Base-by-base conservation (phyloP, 2,888 invertebrate genomes). In the Antheraea yamamai region DNA sequence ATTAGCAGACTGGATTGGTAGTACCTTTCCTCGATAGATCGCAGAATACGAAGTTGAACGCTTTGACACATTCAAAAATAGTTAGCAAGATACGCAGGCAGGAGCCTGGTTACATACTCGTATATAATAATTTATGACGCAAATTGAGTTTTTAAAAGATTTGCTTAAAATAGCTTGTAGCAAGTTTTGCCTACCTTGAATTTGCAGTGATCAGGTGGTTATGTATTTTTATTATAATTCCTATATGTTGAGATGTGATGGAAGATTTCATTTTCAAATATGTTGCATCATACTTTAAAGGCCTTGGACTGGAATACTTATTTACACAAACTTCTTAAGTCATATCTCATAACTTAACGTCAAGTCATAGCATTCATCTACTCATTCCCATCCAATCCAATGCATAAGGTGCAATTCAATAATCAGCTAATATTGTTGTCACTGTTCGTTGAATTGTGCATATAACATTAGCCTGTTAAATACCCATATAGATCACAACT, bases 41-140 rank as follows among this genome's bases (percentile, higher is more conserved):
- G 10, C 70, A 70, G 20, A 70, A 70, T 18, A 68, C 30, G 30
- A 70, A 3, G 39, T 70, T n/a, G 39, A 70, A 20, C 8, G 1
- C 39, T 70, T 39, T 70, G 70, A 70, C 64, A 70, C 14, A 39
- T 39, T 70, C 14, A 70, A 66, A 70, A 70, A 70, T 39, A 26
- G 39, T 39, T 70, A 70, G 70, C n/a, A 39, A 70, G 14, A n/a
- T 20, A 39, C 70, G 70, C 35, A 70, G 70, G 39, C 70, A 39
- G 1, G 18, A 39, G 70, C 39, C 70, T 70, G 70, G 8, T 70
- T 39, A 70, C n/a, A n/a, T 20, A 39, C 4, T 39, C 6, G n/a
- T 61, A 8, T n/a, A 10, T 20, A 1, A 55, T 55, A 4, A 18
- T 20, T 55, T 55, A 55, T 2, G n/a, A 55, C 18, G 2, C 55